Conservation (phyloP, 2,888 invertebrate species). For the Agonopterix arenella region DNA sequence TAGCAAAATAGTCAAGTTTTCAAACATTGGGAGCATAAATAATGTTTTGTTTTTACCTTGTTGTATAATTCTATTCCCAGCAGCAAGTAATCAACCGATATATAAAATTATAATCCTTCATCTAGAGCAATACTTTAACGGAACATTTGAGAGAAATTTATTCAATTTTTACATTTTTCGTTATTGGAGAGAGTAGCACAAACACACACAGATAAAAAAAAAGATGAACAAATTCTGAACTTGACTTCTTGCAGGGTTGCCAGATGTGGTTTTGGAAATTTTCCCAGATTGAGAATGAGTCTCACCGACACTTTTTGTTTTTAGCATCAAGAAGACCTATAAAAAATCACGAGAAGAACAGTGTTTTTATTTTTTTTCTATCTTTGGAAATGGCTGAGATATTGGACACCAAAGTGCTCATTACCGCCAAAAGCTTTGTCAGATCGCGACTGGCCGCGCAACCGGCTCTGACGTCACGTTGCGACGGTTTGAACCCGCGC, state of each 20-base stretch:
- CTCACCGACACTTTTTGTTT: too few species aligned
- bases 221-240: background rate
- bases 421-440: too few species aligned
- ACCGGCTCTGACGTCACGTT: too few species aligned
- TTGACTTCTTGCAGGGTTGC: background rate
- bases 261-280: too few species aligned
- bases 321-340: too few species aligned
- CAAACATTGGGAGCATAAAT: slow-evolving; percentile 15
- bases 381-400: too few species aligned
- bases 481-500: too few species aligned
- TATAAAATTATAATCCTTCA: slow-evolving; percentile 27
- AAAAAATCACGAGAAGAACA: too few species aligned
- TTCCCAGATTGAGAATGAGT: too few species aligned
- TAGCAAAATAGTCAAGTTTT: slow-evolving; percentile 18
- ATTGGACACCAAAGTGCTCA: too few species aligned
- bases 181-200: slow-evolving; percentile 13
- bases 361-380: too few species aligned
- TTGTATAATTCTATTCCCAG: slow-evolving; percentile 13
- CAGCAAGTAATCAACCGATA: slow-evolving; percentile 12
- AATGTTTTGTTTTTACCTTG: slow-evolving; percentile 24
- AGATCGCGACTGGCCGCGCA: too few species aligned
- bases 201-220: slow-evolving; percentile 15
- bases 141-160: slow-evolving; percentile 26
- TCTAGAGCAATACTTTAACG: slow-evolving; percentile 31
- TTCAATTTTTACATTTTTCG: slow-evolving; percentile 33